Evolutionary conservation across 2,888 invertebrate species (phyloP), one percentile per base, ranked within the genome.

Genomic region (Vesta saturnalis): DNA sequence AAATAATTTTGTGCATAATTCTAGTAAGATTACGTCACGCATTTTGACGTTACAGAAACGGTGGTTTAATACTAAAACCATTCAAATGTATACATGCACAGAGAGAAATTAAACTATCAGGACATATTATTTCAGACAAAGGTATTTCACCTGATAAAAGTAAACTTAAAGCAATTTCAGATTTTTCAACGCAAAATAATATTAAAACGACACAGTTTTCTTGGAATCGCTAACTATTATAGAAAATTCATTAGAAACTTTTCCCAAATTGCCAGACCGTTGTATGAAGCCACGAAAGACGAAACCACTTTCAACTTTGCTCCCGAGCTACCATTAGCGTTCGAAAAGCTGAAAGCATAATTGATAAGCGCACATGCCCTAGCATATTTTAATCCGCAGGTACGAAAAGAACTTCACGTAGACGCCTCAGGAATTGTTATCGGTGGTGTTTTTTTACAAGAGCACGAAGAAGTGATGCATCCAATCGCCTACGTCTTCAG

Each of bases 191-290:
- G 6, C 69, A 65, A 5, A 55, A 49, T 1, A 58, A 10, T n/a
- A 16, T 66, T 1, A 57, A 61, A 58, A 35, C 49, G 10, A 14
- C 61, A 62, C 54, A 49, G 62, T 30, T 69, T 69, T 49, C 14
- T 69, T 15, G 69, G 69, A 8, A 1, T 65, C 10, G 21, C 23
- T 1, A 77, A 76, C 63, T 78, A 77, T n/a, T n/a, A n/a, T n/a
- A n/a, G n/a, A n/a, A n/a, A n/a, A n/a, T n/a, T n/a, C n/a, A n/a
- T n/a, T n/a, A 68, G 73, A 54, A 72, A 77, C 35, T 55, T 76
- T 21, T 68, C 74, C 10, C 70, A 61, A 19, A 74, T 75, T 59
- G 39, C 78, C 39, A 60, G 69, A 47, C 77, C 76, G n/a, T 59
- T 77, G 16, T 68, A 76, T 55, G 60, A 69, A 62, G 43, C 75